These are phyloP conservation scores for Brachionus sp. DNA, from an alignment of 1,140 invertebrate species.

Conservation along the genomic window DNA sequence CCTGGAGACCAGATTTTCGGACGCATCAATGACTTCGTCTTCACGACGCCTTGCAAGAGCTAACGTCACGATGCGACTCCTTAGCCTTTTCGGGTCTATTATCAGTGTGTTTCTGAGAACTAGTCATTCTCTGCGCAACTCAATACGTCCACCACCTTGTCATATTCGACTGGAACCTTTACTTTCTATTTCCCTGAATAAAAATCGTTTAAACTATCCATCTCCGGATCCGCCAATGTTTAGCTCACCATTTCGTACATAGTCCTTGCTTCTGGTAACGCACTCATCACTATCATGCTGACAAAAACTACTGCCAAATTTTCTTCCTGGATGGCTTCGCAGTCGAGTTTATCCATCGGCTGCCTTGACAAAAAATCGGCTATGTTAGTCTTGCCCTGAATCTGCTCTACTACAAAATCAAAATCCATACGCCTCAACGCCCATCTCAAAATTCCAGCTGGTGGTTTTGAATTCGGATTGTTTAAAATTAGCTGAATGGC, in stretches of 20 bases:
- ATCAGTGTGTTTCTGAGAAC: conserved; percentile 2
- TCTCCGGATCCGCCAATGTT: not conserved
- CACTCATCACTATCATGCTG: not conserved
- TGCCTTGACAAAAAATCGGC: no score
- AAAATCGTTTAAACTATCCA: not conserved
- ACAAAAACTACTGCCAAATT: not conserved
- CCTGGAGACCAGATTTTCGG: conserved; percentile 55
- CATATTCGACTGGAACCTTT: not conserved
- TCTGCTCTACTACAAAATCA: no score
- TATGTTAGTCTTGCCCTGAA: no score
- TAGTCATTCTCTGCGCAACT: not conserved
- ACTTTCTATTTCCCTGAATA: not conserved
- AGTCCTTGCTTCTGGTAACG: not conserved
- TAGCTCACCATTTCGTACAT: not conserved
- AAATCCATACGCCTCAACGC: no score
- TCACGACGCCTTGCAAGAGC: conserved; percentile 50
- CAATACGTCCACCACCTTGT: not conserved
- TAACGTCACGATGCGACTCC: not conserved
- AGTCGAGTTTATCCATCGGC: not conserved
- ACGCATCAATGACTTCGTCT: conserved; percentile 50
- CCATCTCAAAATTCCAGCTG: conserved; percentile 19
- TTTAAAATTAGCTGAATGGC: not conserved
- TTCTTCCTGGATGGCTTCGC: not conserved
- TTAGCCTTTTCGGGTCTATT: not conserved
- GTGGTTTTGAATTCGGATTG: not conserved